Evolutionary conservation across 2,797 vertebrate genomes (phyloP).

Genomic region (Leptoclinus maculatus): DNA sequence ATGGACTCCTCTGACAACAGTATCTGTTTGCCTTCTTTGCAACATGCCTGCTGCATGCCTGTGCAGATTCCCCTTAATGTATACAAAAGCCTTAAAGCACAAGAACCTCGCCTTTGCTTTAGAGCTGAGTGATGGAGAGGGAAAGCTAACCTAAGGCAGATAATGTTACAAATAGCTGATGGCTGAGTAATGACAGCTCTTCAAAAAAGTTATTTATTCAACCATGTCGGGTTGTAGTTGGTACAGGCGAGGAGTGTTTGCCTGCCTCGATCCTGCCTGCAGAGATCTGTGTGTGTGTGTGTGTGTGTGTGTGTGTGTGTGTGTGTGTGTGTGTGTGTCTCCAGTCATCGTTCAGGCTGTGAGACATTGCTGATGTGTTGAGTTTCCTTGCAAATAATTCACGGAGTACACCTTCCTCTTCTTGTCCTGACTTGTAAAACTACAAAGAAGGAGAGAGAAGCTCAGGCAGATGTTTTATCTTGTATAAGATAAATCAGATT

Average conservation of each 20-base stretch:
- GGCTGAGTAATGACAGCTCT: constrained; percentile 82
- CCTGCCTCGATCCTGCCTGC: constrained; percentile 31
- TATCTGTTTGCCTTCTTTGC: constrained; percentile 42
- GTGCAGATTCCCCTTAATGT: constrained; percentile 65
- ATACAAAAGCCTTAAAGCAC: constrained; percentile 53
- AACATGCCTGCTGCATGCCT: constrained; percentile 65
- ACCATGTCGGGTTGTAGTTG: constrained; percentile 47
- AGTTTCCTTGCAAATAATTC: constrained; percentile 54
- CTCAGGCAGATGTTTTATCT: constrained; percentile 7
- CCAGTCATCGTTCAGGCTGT: constrained; percentile 10
- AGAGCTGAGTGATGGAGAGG: constrained; percentile 69
- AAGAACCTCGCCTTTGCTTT: constrained; percentile 21
- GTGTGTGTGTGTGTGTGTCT: constrained; percentile 1
- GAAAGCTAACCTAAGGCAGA: constrained; percentile 63
- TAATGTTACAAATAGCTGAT: constrained; percentile 78
- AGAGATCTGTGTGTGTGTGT: constrained; percentile 21
- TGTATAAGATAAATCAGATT: constrained; percentile 1
- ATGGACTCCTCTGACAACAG: constrained; percentile 58
- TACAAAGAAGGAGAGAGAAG: constrained; percentile 7
- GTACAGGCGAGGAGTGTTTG: constrained; percentile 57
- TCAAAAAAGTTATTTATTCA: constrained; percentile 71
- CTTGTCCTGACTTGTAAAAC: constrained; percentile 65
- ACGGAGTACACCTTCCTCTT: constrained; percentile 26
- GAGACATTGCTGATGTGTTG: constrained; percentile 47
- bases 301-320: constrained; percentile 9